phyloP scores from a whole-genome alignment of 2,888 invertebrate species.

The Parelbella ahira region DNA sequence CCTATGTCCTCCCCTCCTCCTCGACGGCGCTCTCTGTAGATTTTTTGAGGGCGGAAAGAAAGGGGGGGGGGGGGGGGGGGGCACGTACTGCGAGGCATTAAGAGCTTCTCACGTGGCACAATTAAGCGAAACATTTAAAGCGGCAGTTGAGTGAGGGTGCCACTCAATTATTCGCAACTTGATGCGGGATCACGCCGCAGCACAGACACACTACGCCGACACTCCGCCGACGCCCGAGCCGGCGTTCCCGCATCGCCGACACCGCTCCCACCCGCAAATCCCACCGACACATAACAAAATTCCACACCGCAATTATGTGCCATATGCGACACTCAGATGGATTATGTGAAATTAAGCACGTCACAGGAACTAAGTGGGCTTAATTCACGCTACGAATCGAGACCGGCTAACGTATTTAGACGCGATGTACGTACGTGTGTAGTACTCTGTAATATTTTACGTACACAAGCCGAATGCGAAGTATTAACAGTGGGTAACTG shows the following conservation, averaged over 20 bases:
- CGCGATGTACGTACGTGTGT: neutral
- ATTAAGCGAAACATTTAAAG: conserved; percentile 69
- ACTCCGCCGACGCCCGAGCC: neutral
- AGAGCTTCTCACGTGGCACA: conserved; percentile 68
- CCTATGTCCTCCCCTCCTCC: no score
- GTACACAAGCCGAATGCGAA: no score
- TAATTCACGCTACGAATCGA: conserved; percentile 46
- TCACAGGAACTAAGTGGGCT: conserved; percentile 61
- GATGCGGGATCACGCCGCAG: conserved; percentile 66
- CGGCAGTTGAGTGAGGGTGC: conserved; percentile 49
- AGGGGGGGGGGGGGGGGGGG: no score
- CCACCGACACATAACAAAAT: conserved; percentile 58
- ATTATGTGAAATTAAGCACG: conserved; percentile 71
- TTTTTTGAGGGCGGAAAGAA: no score
- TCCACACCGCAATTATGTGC: conserved; percentile 65
- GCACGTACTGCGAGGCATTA: conserved; percentile 46
- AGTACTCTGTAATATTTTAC: no score
- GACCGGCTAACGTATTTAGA: conserved; percentile 7
- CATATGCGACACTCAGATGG: conserved; percentile 65
- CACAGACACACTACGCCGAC: conserved; percentile 6
- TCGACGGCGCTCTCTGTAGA: no score
- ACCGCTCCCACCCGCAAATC: conserved; percentile 44
- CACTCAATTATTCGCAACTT: conserved; percentile 71
- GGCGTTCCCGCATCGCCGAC: conserved; percentile 23
- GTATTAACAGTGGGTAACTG: no score